A percentile compares a stretch with the other conserved stretches of the same genome.
These are phyloP conservation scores for Archips xylosteana DNA, from an alignment of 2,888 invertebrate genomes.

Conservation along the genomic window DNA sequence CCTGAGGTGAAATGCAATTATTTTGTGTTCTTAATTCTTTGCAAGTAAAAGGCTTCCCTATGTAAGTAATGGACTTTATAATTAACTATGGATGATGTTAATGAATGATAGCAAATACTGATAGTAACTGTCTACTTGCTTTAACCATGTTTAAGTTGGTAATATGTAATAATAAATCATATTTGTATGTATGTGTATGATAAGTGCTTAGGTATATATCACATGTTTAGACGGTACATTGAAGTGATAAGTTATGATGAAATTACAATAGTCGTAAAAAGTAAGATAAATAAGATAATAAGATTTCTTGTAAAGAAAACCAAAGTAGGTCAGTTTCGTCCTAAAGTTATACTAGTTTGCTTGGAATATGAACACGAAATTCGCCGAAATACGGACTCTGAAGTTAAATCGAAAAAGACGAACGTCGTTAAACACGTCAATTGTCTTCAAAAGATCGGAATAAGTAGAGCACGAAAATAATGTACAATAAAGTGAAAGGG, in stretches of 20 bases:
- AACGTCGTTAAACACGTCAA: constrained; percentile 18
- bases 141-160: neutral
- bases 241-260: neutral
- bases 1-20: neutral
- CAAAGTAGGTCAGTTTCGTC: constrained; percentile 39
- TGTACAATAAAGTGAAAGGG: constrained; percentile 84
- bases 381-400: constrained; percentile 1
- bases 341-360: constrained; percentile 13
- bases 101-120: neutral
- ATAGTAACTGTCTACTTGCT: neutral
- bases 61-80: neutral
- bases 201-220: neutral
- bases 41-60: neutral
- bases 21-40: neutral
- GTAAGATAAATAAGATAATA: constrained; percentile 9
- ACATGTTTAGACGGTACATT: neutral
- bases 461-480: constrained; percentile 84
- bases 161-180: neutral
- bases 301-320: constrained; percentile 25
- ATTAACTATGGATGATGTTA: neutral
- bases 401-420: neutral
- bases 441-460: constrained; percentile 54
- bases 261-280: neutral
- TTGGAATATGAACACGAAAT: constrained; percentile 3
- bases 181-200: neutral